phyloP scores from a whole-genome alignment of 2,888 invertebrate genomes.

The Labia minor region DNA sequence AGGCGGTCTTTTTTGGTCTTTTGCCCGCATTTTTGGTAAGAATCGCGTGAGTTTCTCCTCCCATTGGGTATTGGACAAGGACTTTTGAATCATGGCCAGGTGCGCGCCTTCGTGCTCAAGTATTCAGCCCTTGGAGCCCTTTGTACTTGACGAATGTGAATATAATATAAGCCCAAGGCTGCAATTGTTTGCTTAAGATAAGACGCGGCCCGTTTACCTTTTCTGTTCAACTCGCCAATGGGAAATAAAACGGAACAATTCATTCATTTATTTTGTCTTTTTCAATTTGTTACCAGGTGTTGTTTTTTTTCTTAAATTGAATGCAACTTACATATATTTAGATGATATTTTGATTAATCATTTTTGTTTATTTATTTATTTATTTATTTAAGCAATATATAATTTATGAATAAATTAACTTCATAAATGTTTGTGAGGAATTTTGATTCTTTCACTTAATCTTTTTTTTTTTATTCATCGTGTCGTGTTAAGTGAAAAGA shows the following conservation, averaged over 20 bases:
- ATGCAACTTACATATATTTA: too few species aligned
- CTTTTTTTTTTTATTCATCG: too few species aligned
- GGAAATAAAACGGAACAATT: not conserved
- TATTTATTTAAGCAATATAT: too few species aligned
- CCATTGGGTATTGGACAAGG: not conserved
- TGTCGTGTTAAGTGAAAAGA: too few species aligned
- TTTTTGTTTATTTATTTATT: too few species aligned
- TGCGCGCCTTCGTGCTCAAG: not conserved
- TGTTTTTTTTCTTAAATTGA: too few species aligned
- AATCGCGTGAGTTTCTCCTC: slow-evolving; percentile 13
- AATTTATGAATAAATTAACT: too few species aligned
- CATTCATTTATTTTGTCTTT: not conserved
- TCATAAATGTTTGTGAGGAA: too few species aligned
- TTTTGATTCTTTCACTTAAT: too few species aligned
- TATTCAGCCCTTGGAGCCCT: not conserved
- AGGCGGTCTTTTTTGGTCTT: not conserved
- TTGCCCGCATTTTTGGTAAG: not conserved
- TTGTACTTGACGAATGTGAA: not conserved
- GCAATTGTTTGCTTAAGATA: not conserved
- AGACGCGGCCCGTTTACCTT: not conserved
- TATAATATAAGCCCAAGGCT: slow-evolving; percentile 1
- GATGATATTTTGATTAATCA: too few species aligned
- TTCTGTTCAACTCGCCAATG: not conserved
- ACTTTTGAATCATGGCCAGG: not conserved
- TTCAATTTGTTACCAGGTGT: too few species aligned